Conservation (phyloP, 2,888 invertebrate species). For the Eucera pruinosa region DNA sequence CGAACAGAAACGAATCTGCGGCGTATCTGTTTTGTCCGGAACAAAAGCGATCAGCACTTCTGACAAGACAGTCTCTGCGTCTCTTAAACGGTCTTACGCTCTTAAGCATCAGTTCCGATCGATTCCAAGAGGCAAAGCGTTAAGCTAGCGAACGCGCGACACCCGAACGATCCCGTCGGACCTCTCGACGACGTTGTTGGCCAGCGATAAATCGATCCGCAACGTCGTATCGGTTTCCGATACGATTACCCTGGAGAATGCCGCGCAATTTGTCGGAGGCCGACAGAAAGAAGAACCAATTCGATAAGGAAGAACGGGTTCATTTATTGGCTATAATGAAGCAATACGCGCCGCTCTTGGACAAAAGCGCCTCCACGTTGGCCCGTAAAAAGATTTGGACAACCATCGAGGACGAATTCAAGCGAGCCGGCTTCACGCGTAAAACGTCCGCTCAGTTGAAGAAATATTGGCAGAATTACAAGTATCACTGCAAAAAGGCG, state of each 20-base stretch:
- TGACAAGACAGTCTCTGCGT: constrained; percentile 27
- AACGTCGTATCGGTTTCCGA: neutral
- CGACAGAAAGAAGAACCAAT: constrained; percentile 67
- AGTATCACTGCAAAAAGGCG: constrained; percentile 70
- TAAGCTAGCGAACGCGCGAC: no score
- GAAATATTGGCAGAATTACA: constrained; percentile 74
- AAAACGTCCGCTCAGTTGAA: constrained; percentile 71
- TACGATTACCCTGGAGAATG: constrained; percentile 34
- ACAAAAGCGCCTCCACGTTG: constrained; percentile 66
- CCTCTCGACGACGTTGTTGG: neutral
- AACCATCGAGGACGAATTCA: constrained; percentile 69
- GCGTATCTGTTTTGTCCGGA: constrained; percentile 57
- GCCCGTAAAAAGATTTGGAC: constrained; percentile 70
- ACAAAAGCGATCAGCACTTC: constrained; percentile 59
- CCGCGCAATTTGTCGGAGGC: constrained; percentile 47
- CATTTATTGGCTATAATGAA: constrained; percentile 69
- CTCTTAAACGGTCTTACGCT: constrained; percentile 39
- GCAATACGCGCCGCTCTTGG: constrained; percentile 64
- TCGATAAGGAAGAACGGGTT: constrained; percentile 67
- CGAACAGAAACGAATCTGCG: constrained; percentile 57
- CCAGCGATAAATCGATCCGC: neutral
- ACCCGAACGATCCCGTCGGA: no score
- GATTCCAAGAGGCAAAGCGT: neutral
- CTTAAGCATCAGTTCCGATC: constrained; percentile 5
- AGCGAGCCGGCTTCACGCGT: constrained; percentile 62